These are phyloP conservation scores for Patella ulyssiponensis DNA, from an alignment of 2,888 invertebrate genomes.

Conservation along the genomic window DNA sequence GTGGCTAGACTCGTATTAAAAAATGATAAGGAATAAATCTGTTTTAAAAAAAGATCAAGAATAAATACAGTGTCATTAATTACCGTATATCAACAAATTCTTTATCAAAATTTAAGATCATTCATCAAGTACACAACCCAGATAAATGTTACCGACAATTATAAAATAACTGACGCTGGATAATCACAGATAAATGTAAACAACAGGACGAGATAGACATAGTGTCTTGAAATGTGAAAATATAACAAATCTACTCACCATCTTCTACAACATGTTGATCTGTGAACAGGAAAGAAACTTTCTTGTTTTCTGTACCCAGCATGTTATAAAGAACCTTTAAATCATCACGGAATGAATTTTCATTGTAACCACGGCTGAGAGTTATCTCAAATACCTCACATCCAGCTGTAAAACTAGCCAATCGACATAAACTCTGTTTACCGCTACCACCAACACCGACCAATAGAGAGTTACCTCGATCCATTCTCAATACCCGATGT, in stretches of 20 bases:
- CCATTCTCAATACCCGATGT: slow-evolving; percentile 87
- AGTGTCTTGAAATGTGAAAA: neutral
- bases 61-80: too few relatives aligned
- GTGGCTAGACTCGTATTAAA: neutral
- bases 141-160: too few relatives aligned
- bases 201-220: neutral
- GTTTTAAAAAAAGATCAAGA: neutral
- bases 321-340: slow-evolving; percentile 84
- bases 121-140: too few relatives aligned
- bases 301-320: slow-evolving; percentile 85
- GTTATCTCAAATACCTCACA: slow-evolving; percentile 87
- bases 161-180: too few relatives aligned
- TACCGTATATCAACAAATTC: too few relatives aligned
- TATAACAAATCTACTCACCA: slow-evolving; percentile 57
- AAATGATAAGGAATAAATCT: too few relatives aligned
- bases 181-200: too few relatives aligned
- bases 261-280: slow-evolving; percentile 81
- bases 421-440: slow-evolving; percentile 84
- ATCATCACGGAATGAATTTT: slow-evolving; percentile 87
- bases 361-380: slow-evolving; percentile 88
- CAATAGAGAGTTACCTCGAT: slow-evolving; percentile 86
- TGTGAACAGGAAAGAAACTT: slow-evolving; percentile 86
- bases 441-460: slow-evolving; percentile 93
- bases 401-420: slow-evolving; percentile 88
- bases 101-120: too few relatives aligned